These are phyloP conservation scores for Coregonus suidteri DNA, from an alignment of 2,797 vertebrate species.

Conservation along the genomic window DNA sequence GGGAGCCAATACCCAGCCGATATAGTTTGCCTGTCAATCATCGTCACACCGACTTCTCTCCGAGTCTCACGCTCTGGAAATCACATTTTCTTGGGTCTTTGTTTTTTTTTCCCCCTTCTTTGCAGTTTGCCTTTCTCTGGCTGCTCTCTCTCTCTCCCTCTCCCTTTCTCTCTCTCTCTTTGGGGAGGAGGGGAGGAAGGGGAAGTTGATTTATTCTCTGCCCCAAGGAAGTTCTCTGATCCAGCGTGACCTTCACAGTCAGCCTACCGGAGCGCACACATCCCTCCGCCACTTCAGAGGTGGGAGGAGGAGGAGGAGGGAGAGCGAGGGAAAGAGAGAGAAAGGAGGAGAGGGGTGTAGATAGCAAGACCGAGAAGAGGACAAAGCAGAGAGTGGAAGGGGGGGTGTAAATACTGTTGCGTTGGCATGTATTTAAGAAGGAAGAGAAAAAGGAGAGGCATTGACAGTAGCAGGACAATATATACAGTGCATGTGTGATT, in stretches of 20 bases:
- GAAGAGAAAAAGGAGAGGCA: not conserved
- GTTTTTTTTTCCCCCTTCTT: conserved; percentile 18
- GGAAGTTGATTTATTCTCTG: conserved; percentile 99
- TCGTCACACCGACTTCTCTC: conserved; percentile 89
- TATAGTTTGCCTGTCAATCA: conserved; percentile 98
- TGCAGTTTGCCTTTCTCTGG: not conserved
- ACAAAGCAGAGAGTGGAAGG: conserved; percentile 44
- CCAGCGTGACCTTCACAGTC: conserved; percentile 97
- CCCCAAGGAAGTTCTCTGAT: conserved; percentile 98
- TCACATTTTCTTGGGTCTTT: conserved; percentile 84
- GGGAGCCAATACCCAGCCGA: conserved; percentile 85
- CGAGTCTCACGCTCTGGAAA: conserved; percentile 92
- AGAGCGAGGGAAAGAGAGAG: conserved; percentile 35
- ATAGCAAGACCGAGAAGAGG: conserved; percentile 43
- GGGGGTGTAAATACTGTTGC: conserved; percentile 1
- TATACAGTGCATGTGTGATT: not conserved
- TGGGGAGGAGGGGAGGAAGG: conserved; percentile 50
- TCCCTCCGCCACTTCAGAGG: conserved; percentile 40
- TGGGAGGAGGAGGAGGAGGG: conserved; percentile 24
- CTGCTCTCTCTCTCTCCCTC: conserved; percentile 50
- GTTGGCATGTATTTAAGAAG: not conserved
- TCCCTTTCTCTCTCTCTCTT: conserved; percentile 57
- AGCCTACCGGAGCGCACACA: conserved; percentile 69
- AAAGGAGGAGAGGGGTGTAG: conserved; percentile 44
- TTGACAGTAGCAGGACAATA: not conserved